phyloP scores from a whole-genome alignment of 2,888 invertebrate species.

The Harpagoxenus sublaevis region DNA sequence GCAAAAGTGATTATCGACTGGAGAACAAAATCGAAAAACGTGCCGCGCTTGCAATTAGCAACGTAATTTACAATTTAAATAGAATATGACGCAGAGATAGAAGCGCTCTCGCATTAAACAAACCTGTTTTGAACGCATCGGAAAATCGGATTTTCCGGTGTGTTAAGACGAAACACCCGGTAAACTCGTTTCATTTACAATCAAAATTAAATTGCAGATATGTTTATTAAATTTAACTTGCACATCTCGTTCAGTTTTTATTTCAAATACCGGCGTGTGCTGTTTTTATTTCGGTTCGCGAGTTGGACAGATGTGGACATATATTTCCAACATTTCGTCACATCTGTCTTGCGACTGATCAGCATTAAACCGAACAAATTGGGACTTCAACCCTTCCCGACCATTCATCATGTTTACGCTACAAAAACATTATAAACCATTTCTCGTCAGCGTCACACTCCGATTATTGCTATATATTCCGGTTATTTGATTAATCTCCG shows the following conservation, averaged over 20 bases:
- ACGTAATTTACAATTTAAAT: slow-evolving; percentile 48
- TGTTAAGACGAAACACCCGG: slow-evolving; percentile 34
- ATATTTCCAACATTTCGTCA: not conserved
- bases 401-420: not conserved
- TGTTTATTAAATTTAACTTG: slow-evolving; percentile 30
- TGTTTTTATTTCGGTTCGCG: not conserved
- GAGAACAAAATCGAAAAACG: slow-evolving; percentile 33
- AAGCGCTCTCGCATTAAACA: slow-evolving; percentile 29
- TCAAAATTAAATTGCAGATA: slow-evolving; percentile 44
- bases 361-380: slow-evolving; percentile 7
- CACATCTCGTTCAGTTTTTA: not conserved
- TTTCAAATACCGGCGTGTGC: not conserved
- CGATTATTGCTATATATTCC: slow-evolving; percentile 33
- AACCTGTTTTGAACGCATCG: slow-evolving; percentile 36
- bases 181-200: slow-evolving; percentile 32
- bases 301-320: not conserved
- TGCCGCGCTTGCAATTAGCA: slow-evolving; percentile 29
- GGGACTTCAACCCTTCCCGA: not conserved
- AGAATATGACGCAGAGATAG: slow-evolving; percentile 37
- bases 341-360: slow-evolving; percentile 34
- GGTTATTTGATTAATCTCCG: slow-evolving; percentile 46
- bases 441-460: slow-evolving; percentile 26
- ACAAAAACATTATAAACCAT: slow-evolving; percentile 35
- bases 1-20: slow-evolving; percentile 33
- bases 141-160: slow-evolving; percentile 47